Conservation (phyloP, 2,888 invertebrate species). For the Drosophila borealis region DNA sequence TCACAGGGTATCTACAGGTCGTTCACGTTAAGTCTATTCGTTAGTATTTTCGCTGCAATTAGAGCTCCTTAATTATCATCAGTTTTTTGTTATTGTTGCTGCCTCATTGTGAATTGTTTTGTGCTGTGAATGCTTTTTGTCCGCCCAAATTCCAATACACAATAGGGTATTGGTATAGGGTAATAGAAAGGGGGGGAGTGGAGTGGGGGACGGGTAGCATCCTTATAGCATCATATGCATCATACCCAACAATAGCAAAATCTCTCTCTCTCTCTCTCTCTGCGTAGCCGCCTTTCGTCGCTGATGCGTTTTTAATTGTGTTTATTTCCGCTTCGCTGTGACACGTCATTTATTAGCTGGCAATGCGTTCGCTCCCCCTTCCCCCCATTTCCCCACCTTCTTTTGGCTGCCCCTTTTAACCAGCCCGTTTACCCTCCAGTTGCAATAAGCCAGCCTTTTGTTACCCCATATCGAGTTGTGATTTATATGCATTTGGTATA, state of each 20-base stretch:
- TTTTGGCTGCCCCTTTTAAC: no score
- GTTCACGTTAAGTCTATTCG: neutral
- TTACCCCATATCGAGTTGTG: constrained; percentile 49
- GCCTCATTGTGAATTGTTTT: neutral
- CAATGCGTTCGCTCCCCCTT: constrained; percentile 7
- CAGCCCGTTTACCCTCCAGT: no score
- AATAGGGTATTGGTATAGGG: neutral
- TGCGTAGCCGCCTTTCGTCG: constrained; percentile 34
- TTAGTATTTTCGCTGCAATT: neutral
- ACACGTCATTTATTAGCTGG: constrained; percentile 75
- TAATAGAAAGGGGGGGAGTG: no score
- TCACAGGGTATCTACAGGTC: neutral
- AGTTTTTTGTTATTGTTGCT: neutral
- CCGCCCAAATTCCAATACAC: neutral
- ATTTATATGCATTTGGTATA: constrained; percentile 53
- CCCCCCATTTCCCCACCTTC: neutral
- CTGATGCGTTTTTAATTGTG: constrained; percentile 82
- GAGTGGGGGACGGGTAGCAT: neutral
- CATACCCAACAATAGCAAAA: constrained; percentile 14
- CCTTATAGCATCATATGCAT: constrained; percentile 9
- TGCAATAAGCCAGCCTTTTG: constrained; percentile 31
- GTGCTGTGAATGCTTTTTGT: neutral
- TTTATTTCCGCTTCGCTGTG: constrained; percentile 78
- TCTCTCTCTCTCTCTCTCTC: constrained; percentile 7
- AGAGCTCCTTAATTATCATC: neutral